Evolutionary conservation across 2,113 vertebrate species (phyloP), one percentile per base, ranked within the genome.

Genomic region (Chinchilla lanigera): DNA sequence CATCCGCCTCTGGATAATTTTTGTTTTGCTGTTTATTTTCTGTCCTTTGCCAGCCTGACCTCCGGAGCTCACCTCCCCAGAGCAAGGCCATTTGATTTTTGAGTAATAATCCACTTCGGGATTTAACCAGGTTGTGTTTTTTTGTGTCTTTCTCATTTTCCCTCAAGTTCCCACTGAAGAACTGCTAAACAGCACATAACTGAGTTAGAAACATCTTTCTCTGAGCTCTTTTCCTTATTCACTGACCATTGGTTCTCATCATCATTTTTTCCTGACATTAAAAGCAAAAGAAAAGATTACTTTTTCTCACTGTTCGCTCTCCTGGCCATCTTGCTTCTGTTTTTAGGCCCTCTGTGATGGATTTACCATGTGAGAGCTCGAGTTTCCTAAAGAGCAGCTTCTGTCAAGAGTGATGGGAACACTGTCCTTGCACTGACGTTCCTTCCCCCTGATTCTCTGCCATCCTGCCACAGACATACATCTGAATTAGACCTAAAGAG

Each of bases 111-210:
- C 41, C n/a, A 35, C 60, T 89, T 56, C 54, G 35, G 92, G 86
- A 84, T 56, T 9, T 58, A 41, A 44, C 78, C 52, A 52, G 1
- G 86, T 60, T 7, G 13, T 14, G 4, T 14, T 50, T 93, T 63
- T 87, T 83, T 44, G 58, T 61, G 33, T 26, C 73, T 97, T 94
- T 78, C 89, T 87, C 50, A 54, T 95, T 89, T 52, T 54, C 58
- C 30, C 65, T 86, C 24, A 52, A 75, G 75, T 41, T 65, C 19
- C 47, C 30, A 10, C 7, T 33, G 35, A 89, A 33, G 12, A 63
- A 13, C 17, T 82, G 65, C 65, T 73, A 30, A 44, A 60, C 38
- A 65, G 47, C 47, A 67, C 61, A 26, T 80, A 44, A 82, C 78
- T 33, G 50, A 52, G 38, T 63, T 93, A 38, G 67, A 89, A 92